Percentiles rank a stretch among this genome's conserved stretches.
Evolutionary conservation across 2,113 vertebrate species (phyloP).

Genomic region (Nerophis ophidion): DNA sequence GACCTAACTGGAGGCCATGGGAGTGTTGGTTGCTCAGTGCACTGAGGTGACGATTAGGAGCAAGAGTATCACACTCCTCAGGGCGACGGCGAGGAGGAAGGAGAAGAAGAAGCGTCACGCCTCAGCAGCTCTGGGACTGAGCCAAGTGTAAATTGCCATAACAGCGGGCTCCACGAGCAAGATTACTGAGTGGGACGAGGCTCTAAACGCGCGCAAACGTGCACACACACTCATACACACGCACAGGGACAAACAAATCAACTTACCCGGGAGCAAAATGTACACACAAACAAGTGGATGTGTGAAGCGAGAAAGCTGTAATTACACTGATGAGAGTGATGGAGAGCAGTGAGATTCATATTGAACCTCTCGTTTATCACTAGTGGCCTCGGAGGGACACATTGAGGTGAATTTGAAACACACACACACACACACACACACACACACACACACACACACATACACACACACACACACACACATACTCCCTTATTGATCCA

Average conservation of each 20-base stretch:
- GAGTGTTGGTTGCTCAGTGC: conserved; percentile 22
- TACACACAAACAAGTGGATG: conserved; percentile 6
- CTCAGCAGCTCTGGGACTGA: conserved; percentile 37
- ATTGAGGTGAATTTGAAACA: conserved; percentile 16
- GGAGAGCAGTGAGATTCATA: conserved; percentile 23
- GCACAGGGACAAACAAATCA: conserved; percentile 11
- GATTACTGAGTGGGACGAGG: conserved; percentile 43
- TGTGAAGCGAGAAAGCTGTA: conserved; percentile 21
- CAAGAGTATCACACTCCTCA: conserved; percentile 15
- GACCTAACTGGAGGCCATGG: conserved; percentile 15
- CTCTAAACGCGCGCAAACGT: conserved; percentile 26
- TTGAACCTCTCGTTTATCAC: conserved; percentile 41
- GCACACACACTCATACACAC: conserved; percentile 1
- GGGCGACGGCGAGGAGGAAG: conserved; percentile 18
- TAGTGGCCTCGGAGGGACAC: conserved; percentile 28
- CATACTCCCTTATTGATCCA: too few species aligned
- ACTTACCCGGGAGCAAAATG: conserved; percentile 22
- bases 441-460: neutral
- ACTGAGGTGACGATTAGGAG: conserved; percentile 37
- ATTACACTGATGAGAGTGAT: conserved; percentile 30
- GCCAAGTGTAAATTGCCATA: conserved; percentile 60
- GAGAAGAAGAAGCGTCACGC: conserved; percentile 29
- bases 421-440: conserved; percentile 22
- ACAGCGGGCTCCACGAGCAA: conserved; percentile 40
- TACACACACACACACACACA: too few species aligned